Percentiles rank a stretch among this genome's conserved stretches.
Evolutionary conservation across 2,797 vertebrate species (phyloP).

Genomic region (Megalops cyprinoides): DNA sequence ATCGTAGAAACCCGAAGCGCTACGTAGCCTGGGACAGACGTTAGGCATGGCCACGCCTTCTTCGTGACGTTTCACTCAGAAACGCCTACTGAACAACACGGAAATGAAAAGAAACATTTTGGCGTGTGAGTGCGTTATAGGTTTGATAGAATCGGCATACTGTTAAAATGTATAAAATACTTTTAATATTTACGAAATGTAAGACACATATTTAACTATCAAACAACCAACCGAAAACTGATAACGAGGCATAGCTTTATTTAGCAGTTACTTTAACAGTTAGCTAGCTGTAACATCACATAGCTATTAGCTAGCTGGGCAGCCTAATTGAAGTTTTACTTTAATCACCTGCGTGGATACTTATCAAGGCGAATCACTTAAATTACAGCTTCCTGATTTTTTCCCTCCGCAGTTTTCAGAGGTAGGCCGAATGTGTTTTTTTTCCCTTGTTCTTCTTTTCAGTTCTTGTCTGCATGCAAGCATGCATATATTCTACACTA

Average conservation of each 20-base stretch:
- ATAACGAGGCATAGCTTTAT: too few relatives aligned
- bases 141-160: neutral
- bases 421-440: slow-evolving; percentile 36
- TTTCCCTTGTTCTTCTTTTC: neutral
- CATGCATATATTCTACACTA: too few relatives aligned
- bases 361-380: neutral
- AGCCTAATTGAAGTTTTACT: too few relatives aligned
- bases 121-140: neutral
- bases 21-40: neutral
- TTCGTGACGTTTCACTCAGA: slow-evolving; percentile 37
- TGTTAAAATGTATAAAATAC: neutral
- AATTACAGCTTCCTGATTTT: neutral
- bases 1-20: neutral
- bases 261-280: too few relatives aligned
- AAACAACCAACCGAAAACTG: too few relatives aligned
- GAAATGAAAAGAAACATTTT: neutral
- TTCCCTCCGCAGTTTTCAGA: slow-evolving; percentile 11
- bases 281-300: too few relatives aligned
- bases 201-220: too few relatives aligned
- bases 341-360: too few relatives aligned
- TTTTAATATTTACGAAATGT: too few relatives aligned
- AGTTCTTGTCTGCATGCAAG: neutral
- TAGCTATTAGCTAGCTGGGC: too few relatives aligned
- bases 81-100: neutral
- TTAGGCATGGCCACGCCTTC: slow-evolving; percentile 55